Percentiles rank a stretch among this genome's conserved stretches.
These are phyloP conservation scores for Hipposideros armiger DNA, from an alignment of 2,113 vertebrate species.

Conservation along the genomic window DNA sequence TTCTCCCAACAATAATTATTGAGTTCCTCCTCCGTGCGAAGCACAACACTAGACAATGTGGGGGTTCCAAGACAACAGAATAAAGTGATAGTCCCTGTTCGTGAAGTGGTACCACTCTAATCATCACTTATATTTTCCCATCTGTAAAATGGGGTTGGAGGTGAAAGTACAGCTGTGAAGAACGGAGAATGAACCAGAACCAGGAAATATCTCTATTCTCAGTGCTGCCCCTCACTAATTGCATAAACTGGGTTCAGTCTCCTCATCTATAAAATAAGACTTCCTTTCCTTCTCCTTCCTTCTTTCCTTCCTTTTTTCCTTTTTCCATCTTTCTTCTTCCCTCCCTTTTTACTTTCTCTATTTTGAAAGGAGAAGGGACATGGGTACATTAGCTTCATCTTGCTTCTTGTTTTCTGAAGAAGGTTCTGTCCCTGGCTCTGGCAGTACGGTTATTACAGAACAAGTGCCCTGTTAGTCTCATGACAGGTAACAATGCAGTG, in stretches of 20 bases:
- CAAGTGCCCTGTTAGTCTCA: neutral
- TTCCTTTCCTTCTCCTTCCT: neutral
- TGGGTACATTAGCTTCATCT: neutral
- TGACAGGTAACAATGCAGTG: neutral
- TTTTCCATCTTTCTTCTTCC: neutral
- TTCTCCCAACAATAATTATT: neutral
- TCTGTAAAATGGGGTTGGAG: neutral
- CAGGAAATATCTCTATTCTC: neutral
- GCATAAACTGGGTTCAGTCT: accelerated
- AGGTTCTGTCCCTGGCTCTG: neutral
- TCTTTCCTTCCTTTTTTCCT: neutral
- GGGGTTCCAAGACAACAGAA: neutral
- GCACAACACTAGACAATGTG: too few relatives aligned
- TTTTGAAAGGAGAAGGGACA: neutral
- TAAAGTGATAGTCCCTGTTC: neutral
- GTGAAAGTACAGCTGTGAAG: neutral
- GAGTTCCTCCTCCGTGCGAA: neutral
- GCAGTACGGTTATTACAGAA: neutral
- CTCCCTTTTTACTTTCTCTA: neutral
- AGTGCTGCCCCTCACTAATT: accelerated
- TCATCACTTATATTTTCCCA: neutral
- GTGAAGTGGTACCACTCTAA: neutral
- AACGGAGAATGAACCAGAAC: neutral
- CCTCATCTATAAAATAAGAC: neutral
- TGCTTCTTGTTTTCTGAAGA: neutral